Base-by-base conservation (phyloP, 2,797 vertebrate genomes). In the Pteronotus mesoamericanus region DNA sequence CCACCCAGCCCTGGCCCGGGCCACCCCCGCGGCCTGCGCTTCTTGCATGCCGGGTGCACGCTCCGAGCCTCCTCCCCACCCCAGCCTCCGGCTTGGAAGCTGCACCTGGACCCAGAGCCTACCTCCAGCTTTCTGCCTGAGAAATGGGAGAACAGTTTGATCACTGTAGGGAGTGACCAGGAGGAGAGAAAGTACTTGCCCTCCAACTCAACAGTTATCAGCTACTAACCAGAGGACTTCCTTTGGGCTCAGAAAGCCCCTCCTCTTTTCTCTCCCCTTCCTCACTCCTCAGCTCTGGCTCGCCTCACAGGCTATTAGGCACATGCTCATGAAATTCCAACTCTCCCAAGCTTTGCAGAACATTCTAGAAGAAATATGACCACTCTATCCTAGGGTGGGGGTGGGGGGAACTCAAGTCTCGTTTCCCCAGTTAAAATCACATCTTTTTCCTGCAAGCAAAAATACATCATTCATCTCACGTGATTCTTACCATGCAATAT, bases 111-210 rank as follows among this genome's bases (percentile, higher is more conserved):
- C 37, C 71, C 61, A 51, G n/a, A 46, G 19, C 64, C 89, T 24
- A 66, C 24, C 72, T 95, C 86, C 53, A 59, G 72, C 77, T 64
- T 86, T 32, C 83, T 22, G 44, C 93, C 53, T 26, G 21, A 80
- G 89, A 75, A n/a, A 26, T 8, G 39, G 26, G 53, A 59, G 24
- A 72, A 64, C 0, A n/a, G 80, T 57, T 78, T 71, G 86, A 16
- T 55, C n/a, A 12, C 21, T 12, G 72, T 80, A 53, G 37, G 46
- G 34, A 66, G 64, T 0, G 3, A 29, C 32, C 26, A 82, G 46
- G 21, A 19, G 85, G 77, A 83, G n/a, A 57, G 69, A 83, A 59
- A 22, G 3, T 1, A 46, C 51, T 71, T 7, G 6, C 7, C 86
- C 46, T 77, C 59, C 79, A 29, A 6, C 29, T 37, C 59, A 7